Base-by-base conservation (phyloP, 2,888 invertebrate genomes). In the Rotaria macrura region DNA sequence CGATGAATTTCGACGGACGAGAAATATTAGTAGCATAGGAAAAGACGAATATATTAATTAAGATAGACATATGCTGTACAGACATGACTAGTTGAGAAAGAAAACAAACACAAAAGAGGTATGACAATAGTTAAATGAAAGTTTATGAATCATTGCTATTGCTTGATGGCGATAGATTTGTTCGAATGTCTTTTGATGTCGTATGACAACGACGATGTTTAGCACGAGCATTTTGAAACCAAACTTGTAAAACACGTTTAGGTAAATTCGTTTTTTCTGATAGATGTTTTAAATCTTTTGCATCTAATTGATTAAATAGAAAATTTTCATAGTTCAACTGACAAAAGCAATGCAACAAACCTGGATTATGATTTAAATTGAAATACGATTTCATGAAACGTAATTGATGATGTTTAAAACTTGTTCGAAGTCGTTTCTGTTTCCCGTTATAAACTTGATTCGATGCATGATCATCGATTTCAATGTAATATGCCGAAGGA, bases 351-450 rank as follows among this genome's bases (percentile, higher is more conserved):
- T 52, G 14, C 10, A 47, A 52, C 9, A 49, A 52, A 74, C 74
- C 99, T 0, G 99, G 99, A 92, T 99, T 99, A 92, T 99, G 99
- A 92, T 99, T 99, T 90, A 98, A 95, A 85, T 96, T 95, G 91
- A 99, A 99, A 91, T 99, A 99, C 79, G 96, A 95, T 92, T 99
- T 99, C 98, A 99, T 99, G 85, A 97, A 97, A 87, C 97, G 93
- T 87, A 99, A 93, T 91, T 99, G 99, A 91, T 98, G 97, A 91
- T 99, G 99, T 91, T 99, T 99, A 93, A 99, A 99, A 88, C 97
- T 97, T 84, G 99, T 99, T 86, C 99, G 93, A 95, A 99, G 97
- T 86, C 99, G 93, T 91, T 99, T 99, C 95, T 91, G 91, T 85
- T 89, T 86, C 79, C 85, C 10, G 86, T 84, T 29, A 40, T 40